Conservation (phyloP, 2,113 vertebrate species). For the Gambusia affinis region DNA sequence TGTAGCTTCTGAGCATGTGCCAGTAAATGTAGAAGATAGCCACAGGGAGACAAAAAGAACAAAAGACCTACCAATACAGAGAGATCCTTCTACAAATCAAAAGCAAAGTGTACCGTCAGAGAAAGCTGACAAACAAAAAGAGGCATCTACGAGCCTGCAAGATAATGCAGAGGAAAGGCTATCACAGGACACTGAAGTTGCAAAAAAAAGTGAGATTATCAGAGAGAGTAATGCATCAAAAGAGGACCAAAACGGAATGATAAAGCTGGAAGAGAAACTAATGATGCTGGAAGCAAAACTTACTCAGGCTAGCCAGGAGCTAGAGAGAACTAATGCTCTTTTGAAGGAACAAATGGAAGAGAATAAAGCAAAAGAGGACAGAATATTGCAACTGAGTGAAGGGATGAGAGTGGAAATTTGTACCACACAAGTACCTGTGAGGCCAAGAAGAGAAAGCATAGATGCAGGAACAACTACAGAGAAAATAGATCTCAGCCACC, state of each 20-base stretch:
- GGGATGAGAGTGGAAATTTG: constrained; percentile 65
- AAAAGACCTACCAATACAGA: constrained; percentile 28
- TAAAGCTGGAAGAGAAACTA: constrained; percentile 82
- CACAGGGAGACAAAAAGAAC: constrained; percentile 35
- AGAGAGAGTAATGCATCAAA: constrained; percentile 25
- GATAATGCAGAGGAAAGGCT: constrained; percentile 50
- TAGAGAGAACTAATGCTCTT: constrained; percentile 79
- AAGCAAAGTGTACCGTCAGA: constrained; percentile 40
- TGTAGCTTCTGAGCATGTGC: constrained; percentile 23
- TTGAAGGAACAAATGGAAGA: constrained; percentile 84
- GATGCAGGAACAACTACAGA: constrained; percentile 71
- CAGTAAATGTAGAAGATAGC: constrained; percentile 27
- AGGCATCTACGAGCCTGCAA: constrained; percentile 33
- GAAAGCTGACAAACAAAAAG: constrained; percentile 54
- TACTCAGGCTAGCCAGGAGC: constrained; percentile 81
- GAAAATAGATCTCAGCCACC: constrained; percentile 53
- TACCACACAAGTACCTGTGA: constrained; percentile 27
- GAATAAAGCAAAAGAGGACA: constrained; percentile 84
- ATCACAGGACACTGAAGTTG: constrained; percentile 34
- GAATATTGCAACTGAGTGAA: constrained; percentile 82
- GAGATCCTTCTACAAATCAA: constrained; percentile 12
- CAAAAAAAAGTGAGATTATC: constrained; percentile 44
- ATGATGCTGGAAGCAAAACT: constrained; percentile 83
- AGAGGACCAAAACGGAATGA: constrained; percentile 50
- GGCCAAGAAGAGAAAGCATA: constrained; percentile 69